Evolutionary conservation across 2,888 invertebrate species (phyloP), one percentile per base, ranked within the genome.

Genomic region (Cordilura impudica): DNA sequence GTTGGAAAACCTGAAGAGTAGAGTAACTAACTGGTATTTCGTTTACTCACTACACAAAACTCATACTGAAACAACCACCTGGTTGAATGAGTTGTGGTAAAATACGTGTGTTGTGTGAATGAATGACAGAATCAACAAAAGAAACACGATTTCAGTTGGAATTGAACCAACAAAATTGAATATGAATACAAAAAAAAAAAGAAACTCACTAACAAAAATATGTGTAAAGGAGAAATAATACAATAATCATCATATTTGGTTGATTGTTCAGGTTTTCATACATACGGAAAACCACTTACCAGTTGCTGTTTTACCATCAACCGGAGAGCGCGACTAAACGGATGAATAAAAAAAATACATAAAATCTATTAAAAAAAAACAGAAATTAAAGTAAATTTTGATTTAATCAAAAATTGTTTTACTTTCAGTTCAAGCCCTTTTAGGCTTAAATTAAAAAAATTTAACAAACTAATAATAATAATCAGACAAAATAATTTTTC

Each of bases 301-400:
- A 83, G 83, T 83, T 83, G 83, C 81, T 83, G 82, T 82, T 81
- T 81, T 72, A 73, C 83, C 83, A 82, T 53, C 81, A 76, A 81
- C 31, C 79, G 61, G 78, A 72, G 81, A 81, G 74, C 78, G 81
- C 79, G 75, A 73, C 61, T 70, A 61, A 65, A 78, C 78, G 78
- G 63, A 78, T 60, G 74, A 63, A 63, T 66, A 47, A 10, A 2
- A 65, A 56, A 21, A 4, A 18, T n/a, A n/a, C n/a, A n/a, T n/a
- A 39, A 72, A 60, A 26, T n/a, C 26, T 49, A 31, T 2, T 29
- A 39, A 26, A 29, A 76, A 47, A 35, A 56, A 19, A 63, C 7
- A 10, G 0, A 49, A 7, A 43, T 12, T 58, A 58, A 35, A 12
- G 1, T 39, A 26, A 10, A 21, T 56, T 54, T 39, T 39, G 35